Evolutionary conservation across 2,113 vertebrate genomes (phyloP), one percentile per base, ranked within the genome.

Genomic region (Pseudonaja textilis): DNA sequence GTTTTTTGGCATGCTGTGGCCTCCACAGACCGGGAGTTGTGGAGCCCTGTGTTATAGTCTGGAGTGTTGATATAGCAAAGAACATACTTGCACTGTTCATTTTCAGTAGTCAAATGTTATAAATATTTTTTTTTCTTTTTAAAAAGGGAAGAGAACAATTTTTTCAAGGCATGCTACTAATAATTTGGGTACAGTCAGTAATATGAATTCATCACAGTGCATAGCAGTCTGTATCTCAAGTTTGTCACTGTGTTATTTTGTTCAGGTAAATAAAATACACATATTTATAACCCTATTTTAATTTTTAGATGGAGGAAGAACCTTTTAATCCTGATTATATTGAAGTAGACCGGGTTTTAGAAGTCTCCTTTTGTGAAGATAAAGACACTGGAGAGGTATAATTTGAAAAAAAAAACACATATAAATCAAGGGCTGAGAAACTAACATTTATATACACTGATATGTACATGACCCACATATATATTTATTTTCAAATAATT

Each of bases 261-360:
- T 22, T 69, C 87, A 89, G 22, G 12, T 90, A 55, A n/a, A 25
- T 93, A 20, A 61, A 39, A 25, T 59, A 42, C 7, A 89, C 5
- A 25, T 89, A 89, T 55, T 64, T 59, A 59, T 89, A 85, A 85
- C 26, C 50, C 14, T 34, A 93, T 90, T 93, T 92, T 96, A 96
- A 85, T 57, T 92, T 96, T 97, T 96, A 99, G 99, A 99, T 99
- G 98, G 99, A 99, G 94, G 99, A 99, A 97, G 99, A 99, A 55
- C 98, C 98, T 93, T 99, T 99, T 97, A 99, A 99, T 97, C 99
- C 99, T 55, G 99, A 99, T 97, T 99, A 99, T 61, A 98, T 99
- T 94, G 99, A 99, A 97, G 99, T 99, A 95, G 99, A 99, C 96
- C 96, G 99, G 96, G 99, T 99, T 25, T 98, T 99, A 94, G 99